A percentile compares a stretch with the other conserved stretches of the same genome.
Conservation (phyloP, 2,888 invertebrate species). For the Pediacus dermestoides region DNA sequence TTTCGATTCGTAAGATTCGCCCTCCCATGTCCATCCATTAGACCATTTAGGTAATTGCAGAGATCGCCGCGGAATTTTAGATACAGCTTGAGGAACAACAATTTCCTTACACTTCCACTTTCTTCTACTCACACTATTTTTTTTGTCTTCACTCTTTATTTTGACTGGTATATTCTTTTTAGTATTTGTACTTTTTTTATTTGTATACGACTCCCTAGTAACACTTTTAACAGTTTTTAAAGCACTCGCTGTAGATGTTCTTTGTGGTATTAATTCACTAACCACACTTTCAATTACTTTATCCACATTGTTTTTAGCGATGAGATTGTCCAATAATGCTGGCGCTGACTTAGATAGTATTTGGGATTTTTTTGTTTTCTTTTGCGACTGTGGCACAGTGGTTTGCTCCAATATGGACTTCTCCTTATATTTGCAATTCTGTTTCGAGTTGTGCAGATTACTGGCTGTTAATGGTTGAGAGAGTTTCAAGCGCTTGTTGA, state of each 20-base stretch:
- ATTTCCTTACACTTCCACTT: conserved; percentile 39
- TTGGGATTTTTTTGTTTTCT: background rate
- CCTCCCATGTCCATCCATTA: conserved; percentile 91
- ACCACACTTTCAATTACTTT: conserved; percentile 51
- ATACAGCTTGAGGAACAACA: conserved; percentile 28
- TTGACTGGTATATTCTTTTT: conserved; percentile 24
- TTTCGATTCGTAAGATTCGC: conserved; percentile 75
- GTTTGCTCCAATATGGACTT: too few species aligned
- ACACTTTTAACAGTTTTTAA: conserved; percentile 51
- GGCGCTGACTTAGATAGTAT: conserved; percentile 29
- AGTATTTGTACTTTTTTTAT: conserved; percentile 28
- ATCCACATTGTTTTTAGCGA: conserved; percentile 59
- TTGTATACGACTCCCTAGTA: conserved; percentile 44
- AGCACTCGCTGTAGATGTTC: conserved; percentile 33
- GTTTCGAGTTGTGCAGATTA: conserved; percentile 39
- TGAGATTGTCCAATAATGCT: conserved; percentile 54
- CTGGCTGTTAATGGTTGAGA: conserved; percentile 41
- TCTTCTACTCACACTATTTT: conserved; percentile 32
- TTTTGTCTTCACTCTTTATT: conserved; percentile 29
- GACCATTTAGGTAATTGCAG: conserved; percentile 67
- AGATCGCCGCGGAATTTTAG: conserved; percentile 39
- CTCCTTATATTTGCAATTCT: conserved; percentile 36
- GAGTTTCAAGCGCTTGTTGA: conserved; percentile 30
- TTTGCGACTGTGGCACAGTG: conserved; percentile 1
- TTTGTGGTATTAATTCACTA: conserved; percentile 38